A percentile compares a stretch with the other conserved stretches of the same genome.
Evolutionary conservation across 1,140 invertebrate genomes (phyloP).

Genomic region (Heliconius himera): DNA sequence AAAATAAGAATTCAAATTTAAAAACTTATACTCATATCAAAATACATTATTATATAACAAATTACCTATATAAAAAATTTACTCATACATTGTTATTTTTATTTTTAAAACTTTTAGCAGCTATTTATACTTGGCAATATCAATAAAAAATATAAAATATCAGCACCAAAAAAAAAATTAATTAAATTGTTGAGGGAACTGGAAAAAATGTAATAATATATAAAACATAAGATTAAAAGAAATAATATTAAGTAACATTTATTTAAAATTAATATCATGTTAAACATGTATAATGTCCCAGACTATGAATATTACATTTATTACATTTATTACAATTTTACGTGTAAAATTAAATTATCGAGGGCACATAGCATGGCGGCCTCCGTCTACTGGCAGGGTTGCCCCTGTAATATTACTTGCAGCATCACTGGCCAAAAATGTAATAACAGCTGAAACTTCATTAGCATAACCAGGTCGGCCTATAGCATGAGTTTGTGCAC

Average conservation of each 20-base stretch:
- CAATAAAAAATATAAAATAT: too few species aligned
- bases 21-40: neutral
- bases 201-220: neutral
- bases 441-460: conserved; percentile 89
- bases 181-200: too few species aligned
- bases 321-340: neutral
- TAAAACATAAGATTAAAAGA: neutral
- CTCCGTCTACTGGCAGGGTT: conserved; percentile 90
- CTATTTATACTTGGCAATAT: too few species aligned
- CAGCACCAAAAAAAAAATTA: too few species aligned
- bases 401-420: conserved; percentile 91
- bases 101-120: too few species aligned
- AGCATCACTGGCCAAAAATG: conserved; percentile 89
- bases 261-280: neutral
- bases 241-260: neutral
- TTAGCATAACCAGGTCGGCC: conserved; percentile 86
- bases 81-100: too few species aligned
- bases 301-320: neutral
- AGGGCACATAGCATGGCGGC: conserved; percentile 70
- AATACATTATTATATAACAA: too few species aligned
- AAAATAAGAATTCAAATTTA: neutral
- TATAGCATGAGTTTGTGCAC: conserved; percentile 89
- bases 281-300: neutral
- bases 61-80: too few species aligned
- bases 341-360: conserved; percentile 41